phyloP scores from a whole-genome alignment of 2,888 invertebrate species.

The Morpho achilles region DNA sequence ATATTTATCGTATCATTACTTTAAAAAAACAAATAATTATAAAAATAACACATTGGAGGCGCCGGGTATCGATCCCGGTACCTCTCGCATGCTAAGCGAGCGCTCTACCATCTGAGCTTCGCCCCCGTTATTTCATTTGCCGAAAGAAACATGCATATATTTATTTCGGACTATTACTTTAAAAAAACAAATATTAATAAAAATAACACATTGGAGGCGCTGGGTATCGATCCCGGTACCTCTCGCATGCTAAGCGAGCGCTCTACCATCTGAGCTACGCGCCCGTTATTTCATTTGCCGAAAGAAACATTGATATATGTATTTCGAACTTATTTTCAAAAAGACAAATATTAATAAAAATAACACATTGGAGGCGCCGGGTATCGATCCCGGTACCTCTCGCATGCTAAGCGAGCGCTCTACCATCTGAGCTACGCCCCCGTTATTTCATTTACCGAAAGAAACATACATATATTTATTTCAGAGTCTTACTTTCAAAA shows the following conservation, averaged over 20 bases:
- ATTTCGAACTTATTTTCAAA: too few species aligned
- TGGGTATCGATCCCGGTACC: constrained; percentile 80
- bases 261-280: constrained; percentile 80
- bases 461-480: too few species aligned
- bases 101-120: constrained; percentile 80
- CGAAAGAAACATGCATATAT: too few species aligned
- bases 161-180: too few species aligned
- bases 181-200: neutral
- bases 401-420: constrained; percentile 80
- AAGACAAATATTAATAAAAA: too few species aligned
- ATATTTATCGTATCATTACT: too few species aligned
- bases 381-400: constrained; percentile 80
- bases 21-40: too few species aligned
- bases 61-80: constrained; percentile 80
- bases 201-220: constrained; percentile 49
- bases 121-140: constrained; percentile 41
- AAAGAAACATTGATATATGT: neutral
- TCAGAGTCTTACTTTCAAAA: too few species aligned
- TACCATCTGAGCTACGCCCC: constrained; percentile 79
- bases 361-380: constrained; percentile 67
- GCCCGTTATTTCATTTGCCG: constrained; percentile 39
- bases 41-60: constrained; percentile 51
- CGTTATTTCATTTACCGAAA: neutral
- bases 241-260: constrained; percentile 80
- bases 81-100: constrained; percentile 80